Evolutionary conservation across 2,113 vertebrate genomes (phyloP).

Genomic region (Actenoides lindsayi): DNA sequence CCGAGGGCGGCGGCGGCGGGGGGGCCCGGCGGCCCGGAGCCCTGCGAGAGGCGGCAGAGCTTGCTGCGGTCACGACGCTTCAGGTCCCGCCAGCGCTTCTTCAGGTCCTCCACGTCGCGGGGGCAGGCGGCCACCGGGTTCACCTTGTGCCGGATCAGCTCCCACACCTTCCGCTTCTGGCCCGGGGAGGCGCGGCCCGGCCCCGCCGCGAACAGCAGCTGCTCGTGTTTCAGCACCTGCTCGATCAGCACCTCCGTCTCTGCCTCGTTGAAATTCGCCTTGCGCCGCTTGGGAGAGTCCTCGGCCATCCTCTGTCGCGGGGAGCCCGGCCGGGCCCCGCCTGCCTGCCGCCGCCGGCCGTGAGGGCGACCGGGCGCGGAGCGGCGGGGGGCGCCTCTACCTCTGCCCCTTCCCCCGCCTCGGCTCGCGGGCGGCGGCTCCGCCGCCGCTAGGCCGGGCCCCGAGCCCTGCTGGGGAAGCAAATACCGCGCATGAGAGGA

Average conservation of each 20-base stretch:
- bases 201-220: constrained; percentile 48
- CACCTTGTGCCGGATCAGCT: constrained; percentile 67
- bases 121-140: constrained; percentile 68
- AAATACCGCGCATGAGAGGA: constrained; percentile 68
- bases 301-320: constrained; percentile 19
- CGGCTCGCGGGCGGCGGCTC: background rate
- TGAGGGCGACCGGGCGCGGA: background rate
- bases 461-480: constrained; percentile 7
- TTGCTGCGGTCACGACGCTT: constrained; percentile 69
- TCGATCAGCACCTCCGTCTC: constrained; percentile 70
- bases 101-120: constrained; percentile 64
- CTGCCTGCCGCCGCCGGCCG: background rate
- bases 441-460: background rate
- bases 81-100: constrained; percentile 70
- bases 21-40: constrained; percentile 17
- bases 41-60: constrained; percentile 55
- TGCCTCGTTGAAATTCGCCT: constrained; percentile 69
- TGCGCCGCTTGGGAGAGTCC: constrained; percentile 65
- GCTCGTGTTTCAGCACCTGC: constrained; percentile 69
- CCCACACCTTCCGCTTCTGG: constrained; percentile 57
- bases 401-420: background rate
- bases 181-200: constrained; percentile 45
- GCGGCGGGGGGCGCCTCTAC: background rate
- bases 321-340: background rate
- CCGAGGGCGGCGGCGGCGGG: background rate